These are phyloP conservation scores for Platyrinchus mystaceus DNA, from an alignment of 2,797 vertebrate species.

Conservation along the genomic window DNA sequence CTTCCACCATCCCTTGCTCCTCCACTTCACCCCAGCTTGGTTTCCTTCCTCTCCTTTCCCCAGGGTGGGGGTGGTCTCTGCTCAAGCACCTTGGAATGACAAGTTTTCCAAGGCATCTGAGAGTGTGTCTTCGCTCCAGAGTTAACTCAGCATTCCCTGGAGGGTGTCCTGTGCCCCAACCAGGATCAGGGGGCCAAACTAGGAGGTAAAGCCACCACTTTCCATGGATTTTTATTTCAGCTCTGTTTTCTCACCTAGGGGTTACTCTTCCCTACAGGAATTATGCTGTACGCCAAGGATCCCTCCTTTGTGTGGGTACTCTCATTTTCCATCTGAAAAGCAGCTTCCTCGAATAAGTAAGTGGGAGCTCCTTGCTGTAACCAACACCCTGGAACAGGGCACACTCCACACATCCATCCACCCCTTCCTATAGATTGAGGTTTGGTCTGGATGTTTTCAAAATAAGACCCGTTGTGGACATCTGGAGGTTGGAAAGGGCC, in stretches of 20 bases:
- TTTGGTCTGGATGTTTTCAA: background rate
- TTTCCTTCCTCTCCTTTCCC: background rate
- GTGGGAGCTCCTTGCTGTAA: background rate
- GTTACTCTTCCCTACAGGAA: background rate
- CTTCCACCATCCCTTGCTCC: background rate
- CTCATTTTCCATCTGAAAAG: background rate
- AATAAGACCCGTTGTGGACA: background rate
- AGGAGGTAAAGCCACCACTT: background rate
- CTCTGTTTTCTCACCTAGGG: background rate
- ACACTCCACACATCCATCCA: background rate
- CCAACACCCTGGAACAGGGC: background rate
- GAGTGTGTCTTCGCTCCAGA: rapidly evolving
- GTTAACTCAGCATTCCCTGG: background rate
- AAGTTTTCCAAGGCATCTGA: background rate
- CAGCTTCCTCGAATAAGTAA: background rate
- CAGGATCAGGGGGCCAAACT: rapidly evolving
- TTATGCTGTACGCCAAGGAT: background rate
- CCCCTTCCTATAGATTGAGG: background rate
- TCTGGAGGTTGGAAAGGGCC: too few species aligned
- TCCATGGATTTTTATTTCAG: background rate
- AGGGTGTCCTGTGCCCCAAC: background rate
- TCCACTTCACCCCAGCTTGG: rapidly evolving
- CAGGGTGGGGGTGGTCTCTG: background rate
- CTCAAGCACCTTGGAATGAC: background rate
- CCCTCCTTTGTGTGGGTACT: background rate